Conservation (phyloP, 2,797 vertebrate species). For the Pristis pectinata region DNA sequence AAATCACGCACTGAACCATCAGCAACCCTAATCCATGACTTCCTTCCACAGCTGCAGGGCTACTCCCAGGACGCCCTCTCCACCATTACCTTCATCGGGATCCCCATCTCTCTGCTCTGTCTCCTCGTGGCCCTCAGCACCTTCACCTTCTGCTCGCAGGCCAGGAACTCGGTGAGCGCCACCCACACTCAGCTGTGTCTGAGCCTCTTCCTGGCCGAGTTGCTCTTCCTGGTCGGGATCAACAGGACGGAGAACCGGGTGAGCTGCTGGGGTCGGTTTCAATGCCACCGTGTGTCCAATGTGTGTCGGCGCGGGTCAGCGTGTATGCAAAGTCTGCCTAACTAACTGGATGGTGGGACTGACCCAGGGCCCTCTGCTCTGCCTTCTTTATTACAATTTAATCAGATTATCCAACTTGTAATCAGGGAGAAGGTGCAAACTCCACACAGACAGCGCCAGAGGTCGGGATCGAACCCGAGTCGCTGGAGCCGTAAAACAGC, state of each 20-base stretch:
- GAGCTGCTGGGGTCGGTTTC: background rate
- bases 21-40: background rate
- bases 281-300: background rate
- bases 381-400: too few relatives aligned
- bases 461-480: too few relatives aligned
- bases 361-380: background rate
- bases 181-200: background rate
- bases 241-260: background rate
- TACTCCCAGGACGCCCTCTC: background rate
- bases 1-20: background rate
- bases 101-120: background rate
- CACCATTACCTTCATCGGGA: background rate
- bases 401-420: too few relatives aligned
- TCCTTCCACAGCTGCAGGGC: background rate
- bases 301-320: background rate
- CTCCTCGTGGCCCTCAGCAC: background rate
- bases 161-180: background rate
- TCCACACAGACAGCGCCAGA: too few relatives aligned
- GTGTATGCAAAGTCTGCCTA: background rate
- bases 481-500: background rate
- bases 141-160: background rate
- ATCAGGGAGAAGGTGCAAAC: background rate
- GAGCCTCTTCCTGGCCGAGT: background rate
- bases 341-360: background rate
- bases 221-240: background rate